These are phyloP conservation scores for Calvadosia cruxmelitensis DNA, from an alignment of 30 jellyfish, hydroid and myxozoan species.

Conservation along the genomic window DNA sequence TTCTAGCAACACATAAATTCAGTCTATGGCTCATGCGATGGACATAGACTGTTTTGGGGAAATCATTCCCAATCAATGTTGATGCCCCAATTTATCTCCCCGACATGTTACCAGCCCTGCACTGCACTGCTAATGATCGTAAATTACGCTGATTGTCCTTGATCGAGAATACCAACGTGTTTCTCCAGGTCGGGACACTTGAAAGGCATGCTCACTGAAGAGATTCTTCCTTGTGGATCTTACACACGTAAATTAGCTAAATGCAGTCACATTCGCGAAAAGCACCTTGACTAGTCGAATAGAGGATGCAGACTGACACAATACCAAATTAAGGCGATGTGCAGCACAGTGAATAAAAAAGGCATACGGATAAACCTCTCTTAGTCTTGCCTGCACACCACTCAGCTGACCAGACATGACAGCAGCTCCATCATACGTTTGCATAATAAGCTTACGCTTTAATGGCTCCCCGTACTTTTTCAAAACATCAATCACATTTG, in stretches of 20 bases:
- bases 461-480: conserved; percentile 13
- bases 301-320: conserved; percentile 37
- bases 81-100: conserved; percentile 39
- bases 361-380: conserved; percentile 27
- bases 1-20: conserved; percentile 22
- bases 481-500: conserved; percentile 5
- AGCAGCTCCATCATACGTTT: conserved; percentile 36
- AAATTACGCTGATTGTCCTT: conserved; percentile 14
- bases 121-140: neutral
- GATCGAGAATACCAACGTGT: conserved; percentile 38
- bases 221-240: conserved; percentile 16
- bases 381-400: conserved; percentile 28
- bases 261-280: conserved; percentile 36
- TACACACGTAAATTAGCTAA: conserved; percentile 19
- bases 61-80: neutral
- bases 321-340: conserved; percentile 24
- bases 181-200: conserved; percentile 49
- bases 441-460: conserved; percentile 24
- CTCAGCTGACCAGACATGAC: conserved; percentile 34
- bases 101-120: conserved; percentile 61
- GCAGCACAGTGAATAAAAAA: conserved; percentile 41
- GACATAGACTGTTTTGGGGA: conserved; percentile 4
- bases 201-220: conserved; percentile 36
- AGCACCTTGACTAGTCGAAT: conserved; percentile 18
- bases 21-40: conserved; percentile 15